Percentiles rank a stretch among this genome's conserved stretches.
Conservation (phyloP, 1,140 invertebrate species). For the Theocolax elegans region DNA sequence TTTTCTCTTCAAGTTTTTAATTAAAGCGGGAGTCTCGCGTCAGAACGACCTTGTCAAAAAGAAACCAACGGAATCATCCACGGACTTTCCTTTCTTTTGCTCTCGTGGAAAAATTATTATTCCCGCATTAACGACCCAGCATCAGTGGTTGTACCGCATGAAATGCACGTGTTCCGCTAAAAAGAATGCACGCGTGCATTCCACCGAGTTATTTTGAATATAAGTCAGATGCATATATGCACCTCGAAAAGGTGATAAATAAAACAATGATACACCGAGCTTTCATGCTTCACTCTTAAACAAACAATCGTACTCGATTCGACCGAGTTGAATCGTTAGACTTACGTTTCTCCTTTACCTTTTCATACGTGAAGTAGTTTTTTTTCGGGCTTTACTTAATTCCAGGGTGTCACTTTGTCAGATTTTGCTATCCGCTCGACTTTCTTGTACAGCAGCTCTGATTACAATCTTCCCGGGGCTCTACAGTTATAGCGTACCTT, state of each 20-base stretch:
- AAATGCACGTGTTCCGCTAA: conserved; percentile 5
- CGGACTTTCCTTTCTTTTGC: neutral
- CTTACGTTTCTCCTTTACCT: neutral
- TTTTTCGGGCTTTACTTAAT: neutral
- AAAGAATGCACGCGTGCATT: neutral
- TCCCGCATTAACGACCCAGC: neutral
- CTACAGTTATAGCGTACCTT: neutral
- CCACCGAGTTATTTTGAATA: conserved; percentile 18
- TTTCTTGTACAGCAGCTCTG: neutral
- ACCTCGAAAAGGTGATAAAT: neutral
- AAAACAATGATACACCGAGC: conserved; percentile 1
- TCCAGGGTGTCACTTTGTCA: neutral
- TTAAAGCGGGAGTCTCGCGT: neutral
- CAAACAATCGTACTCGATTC: conserved; percentile 26
- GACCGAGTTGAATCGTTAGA: conserved; percentile 5
- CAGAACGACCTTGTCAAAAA: no score
- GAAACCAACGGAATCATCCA: neutral
- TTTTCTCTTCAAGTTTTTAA: neutral
- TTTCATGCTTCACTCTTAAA: conserved; percentile 1
- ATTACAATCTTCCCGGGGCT: conserved; percentile 4
- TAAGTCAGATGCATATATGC: neutral
- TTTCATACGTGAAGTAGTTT: neutral
- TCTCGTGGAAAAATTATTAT: conserved; percentile 4
- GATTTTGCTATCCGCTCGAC: neutral
- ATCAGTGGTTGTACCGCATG: no score